Percentiles rank a stretch among this genome's conserved stretches.
phyloP scores from a whole-genome alignment of 2,888 invertebrate genomes.

The Amphipoea lucens region DNA sequence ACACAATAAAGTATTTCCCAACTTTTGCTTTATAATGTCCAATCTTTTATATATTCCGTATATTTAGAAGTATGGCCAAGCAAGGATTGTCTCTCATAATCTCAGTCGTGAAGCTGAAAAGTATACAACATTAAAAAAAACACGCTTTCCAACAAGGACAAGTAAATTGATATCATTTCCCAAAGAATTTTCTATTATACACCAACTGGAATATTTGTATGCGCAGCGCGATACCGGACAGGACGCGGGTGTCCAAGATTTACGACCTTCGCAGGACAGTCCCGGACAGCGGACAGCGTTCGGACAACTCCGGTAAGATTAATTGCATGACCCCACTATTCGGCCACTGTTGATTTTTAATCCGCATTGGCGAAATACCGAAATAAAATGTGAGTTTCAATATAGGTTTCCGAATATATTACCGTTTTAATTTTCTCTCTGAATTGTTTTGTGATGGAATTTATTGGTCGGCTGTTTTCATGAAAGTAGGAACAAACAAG shows the following conservation, averaged over 20 bases:
- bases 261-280: constrained; percentile 75
- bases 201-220: constrained; percentile 78
- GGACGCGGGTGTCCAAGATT: constrained; percentile 83
- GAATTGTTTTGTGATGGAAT: constrained; percentile 46
- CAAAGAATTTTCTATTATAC: constrained; percentile 76
- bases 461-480: constrained; percentile 26
- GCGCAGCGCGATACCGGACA: constrained; percentile 77
- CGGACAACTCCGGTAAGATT: constrained; percentile 83
- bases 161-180: constrained; percentile 74
- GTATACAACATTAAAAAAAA: constrained; percentile 16
- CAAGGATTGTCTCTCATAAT: background rate
- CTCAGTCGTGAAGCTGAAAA: constrained; percentile 3
- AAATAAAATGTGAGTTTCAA: constrained; percentile 71
- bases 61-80: background rate
- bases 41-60: background rate
- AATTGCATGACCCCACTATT: constrained; percentile 81
- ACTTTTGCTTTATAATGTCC: background rate
- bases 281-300: constrained; percentile 77
- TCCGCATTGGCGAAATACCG: constrained; percentile 70
- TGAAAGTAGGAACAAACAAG: background rate
- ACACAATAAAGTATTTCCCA: background rate
- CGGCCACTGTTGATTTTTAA: constrained; percentile 82
- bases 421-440: constrained; percentile 48
- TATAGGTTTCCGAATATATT: constrained; percentile 46
- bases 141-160: constrained; percentile 54